These are phyloP conservation scores for Moxostoma hubbsi DNA, from an alignment of 2,797 vertebrate species.

Conservation along the genomic window DNA sequence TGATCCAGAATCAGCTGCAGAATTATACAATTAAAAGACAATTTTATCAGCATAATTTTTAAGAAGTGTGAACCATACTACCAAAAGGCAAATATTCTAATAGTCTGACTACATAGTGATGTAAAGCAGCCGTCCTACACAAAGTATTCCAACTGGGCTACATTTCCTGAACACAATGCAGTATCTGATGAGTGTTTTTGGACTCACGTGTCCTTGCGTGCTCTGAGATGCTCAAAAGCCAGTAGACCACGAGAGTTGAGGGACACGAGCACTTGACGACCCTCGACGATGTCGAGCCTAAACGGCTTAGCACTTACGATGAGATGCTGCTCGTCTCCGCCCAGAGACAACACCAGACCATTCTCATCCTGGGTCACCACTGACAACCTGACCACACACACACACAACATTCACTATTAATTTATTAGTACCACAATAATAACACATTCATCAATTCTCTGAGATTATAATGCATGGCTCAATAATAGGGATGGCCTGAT, in stretches of 20 bases:
- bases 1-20: background rate
- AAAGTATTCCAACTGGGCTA: background rate
- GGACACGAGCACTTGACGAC: constrained; percentile 87
- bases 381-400: constrained; percentile 65
- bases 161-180: too few relatives aligned
- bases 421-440: too few relatives aligned
- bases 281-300: constrained; percentile 88
- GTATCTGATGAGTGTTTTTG: background rate
- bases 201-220: constrained; percentile 93
- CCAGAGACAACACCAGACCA: constrained; percentile 86
- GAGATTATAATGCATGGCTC: too few relatives aligned
- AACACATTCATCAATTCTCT: too few relatives aligned
- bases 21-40: background rate
- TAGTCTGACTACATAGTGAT: background rate
- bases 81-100: too few relatives aligned
- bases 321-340: constrained; percentile 80
- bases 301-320: constrained; percentile 88
- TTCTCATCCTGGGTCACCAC: constrained; percentile 86
- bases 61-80: too few relatives aligned
- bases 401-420: too few relatives aligned
- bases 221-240: constrained; percentile 89
- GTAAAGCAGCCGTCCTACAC: too few relatives aligned
- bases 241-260: constrained; percentile 91
- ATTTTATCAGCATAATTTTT: background rate
- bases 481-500: too few relatives aligned